Evolutionary conservation across 23 tunicate genomes (phyloP).

Genomic region (Halocynthia roretzi): DNA sequence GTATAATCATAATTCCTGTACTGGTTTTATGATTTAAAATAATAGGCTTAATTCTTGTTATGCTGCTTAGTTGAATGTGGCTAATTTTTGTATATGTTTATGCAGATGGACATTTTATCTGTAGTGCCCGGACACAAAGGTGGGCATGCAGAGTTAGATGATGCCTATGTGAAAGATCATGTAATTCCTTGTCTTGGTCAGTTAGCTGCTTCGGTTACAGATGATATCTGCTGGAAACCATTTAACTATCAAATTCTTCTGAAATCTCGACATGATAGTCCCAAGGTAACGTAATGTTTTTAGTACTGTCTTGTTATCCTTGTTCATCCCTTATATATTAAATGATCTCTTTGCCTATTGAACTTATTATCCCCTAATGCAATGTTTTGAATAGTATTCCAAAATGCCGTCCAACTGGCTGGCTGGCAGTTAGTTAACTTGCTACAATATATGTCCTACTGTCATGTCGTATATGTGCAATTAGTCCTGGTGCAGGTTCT

Average conservation of each 20-base stretch:
- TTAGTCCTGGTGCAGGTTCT: too few species aligned
- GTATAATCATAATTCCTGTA: too few species aligned
- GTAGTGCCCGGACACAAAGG: not conserved
- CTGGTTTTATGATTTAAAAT: too few species aligned
- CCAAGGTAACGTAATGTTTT: constrained; percentile 16
- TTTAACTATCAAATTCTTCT: constrained; percentile 52
- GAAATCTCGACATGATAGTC: constrained; percentile 48
- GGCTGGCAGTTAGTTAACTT: too few species aligned
- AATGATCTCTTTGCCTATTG: not conserved
- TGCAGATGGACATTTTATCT: not conserved
- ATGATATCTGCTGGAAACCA: constrained; percentile 71
- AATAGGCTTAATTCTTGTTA: too few species aligned
- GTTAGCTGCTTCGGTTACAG: constrained; percentile 35
- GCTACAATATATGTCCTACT: too few species aligned
- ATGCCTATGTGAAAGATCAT: constrained; percentile 32
- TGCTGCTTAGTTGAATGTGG: too few species aligned
- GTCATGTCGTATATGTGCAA: too few species aligned
- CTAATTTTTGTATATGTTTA: not conserved
- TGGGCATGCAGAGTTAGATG: not conserved
- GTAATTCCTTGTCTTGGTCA: constrained; percentile 64
- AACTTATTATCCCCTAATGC: too few species aligned
- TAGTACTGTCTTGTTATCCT: not conserved
- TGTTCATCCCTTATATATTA: not conserved
- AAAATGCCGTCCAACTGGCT: too few species aligned
- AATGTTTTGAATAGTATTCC: too few species aligned